These are phyloP conservation scores for Chloroceryle aenea DNA, from an alignment of 2,113 vertebrate species.

Conservation along the genomic window DNA sequence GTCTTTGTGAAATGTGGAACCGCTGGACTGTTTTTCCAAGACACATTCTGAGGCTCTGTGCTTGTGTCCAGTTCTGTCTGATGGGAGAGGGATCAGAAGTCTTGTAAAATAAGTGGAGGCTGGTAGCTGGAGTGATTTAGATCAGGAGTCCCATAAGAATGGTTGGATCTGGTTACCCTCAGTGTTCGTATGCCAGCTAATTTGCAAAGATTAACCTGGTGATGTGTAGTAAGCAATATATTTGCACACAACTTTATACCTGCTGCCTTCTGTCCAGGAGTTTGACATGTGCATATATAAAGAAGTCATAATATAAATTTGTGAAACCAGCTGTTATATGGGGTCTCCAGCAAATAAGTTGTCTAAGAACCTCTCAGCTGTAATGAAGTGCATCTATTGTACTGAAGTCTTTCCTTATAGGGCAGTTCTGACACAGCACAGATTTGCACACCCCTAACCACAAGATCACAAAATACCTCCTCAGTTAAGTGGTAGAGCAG, in stretches of 20 bases:
- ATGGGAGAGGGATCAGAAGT: background rate
- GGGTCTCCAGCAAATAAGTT: background rate
- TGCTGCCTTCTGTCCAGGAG: background rate
- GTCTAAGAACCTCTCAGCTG: background rate
- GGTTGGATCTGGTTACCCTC: background rate
- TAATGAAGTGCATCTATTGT: background rate
- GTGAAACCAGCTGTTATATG: background rate
- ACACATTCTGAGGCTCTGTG: background rate
- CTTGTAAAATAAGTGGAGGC: background rate
- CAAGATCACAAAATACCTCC: background rate
- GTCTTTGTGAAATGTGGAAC: slow-evolving; percentile 33
- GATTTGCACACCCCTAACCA: background rate
- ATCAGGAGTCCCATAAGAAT: background rate
- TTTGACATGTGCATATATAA: background rate
- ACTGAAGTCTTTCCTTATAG: background rate
- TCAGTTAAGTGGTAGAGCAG: slow-evolving; percentile 12
- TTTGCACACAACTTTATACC: background rate
- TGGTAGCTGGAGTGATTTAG: background rate
- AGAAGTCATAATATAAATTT: background rate
- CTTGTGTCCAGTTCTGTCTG: background rate
- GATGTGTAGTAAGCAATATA: background rate
- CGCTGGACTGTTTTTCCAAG: background rate
- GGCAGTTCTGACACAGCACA: background rate
- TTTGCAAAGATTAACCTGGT: background rate
- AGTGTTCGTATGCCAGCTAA: background rate